phyloP scores from a whole-genome alignment of 1,140 invertebrate species.

The Bacillus rossius region DNA sequence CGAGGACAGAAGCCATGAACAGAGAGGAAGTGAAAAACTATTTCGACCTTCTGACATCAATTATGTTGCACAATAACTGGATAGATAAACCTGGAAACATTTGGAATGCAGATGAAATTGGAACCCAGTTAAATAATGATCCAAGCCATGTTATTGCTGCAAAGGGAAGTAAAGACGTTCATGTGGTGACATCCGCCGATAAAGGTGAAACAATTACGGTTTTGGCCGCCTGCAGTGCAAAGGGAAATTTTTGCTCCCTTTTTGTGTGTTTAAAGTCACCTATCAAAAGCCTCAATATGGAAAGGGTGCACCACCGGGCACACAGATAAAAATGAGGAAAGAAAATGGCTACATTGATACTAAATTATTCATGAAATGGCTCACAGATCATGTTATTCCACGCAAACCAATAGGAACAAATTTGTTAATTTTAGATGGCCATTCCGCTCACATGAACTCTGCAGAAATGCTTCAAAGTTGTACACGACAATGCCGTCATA shows the following conservation, averaged over 20 bases:
- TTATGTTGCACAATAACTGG: slow-evolving; percentile 31
- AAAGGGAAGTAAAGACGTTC: no score
- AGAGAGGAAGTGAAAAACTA: slow-evolving; percentile 30
- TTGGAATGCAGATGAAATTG: slow-evolving; percentile 41
- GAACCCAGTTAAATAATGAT: no score
- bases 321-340: slow-evolving; percentile 19
- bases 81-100: slow-evolving; percentile 35
- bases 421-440: no score
- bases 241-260: slow-evolving; percentile 23
- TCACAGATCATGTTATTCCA: slow-evolving; percentile 35
- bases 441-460: slow-evolving; percentile 33
- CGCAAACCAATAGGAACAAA: slow-evolving; percentile 34
- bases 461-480: slow-evolving; percentile 31
- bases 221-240: slow-evolving; percentile 23
- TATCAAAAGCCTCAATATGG: not conserved
- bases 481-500: slow-evolving; percentile 34
- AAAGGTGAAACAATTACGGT: slow-evolving; percentile 35
- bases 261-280: slow-evolving; percentile 21
- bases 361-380: slow-evolving; percentile 37
- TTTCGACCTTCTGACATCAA: slow-evolving; percentile 29
- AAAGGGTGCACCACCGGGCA: not conserved
- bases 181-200: no score
- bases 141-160: no score
- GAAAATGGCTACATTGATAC: slow-evolving; percentile 34
- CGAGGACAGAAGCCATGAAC: slow-evolving; percentile 24